Conservation (phyloP, 2,888 invertebrate genomes). For the Drosophila kanekoi region DNA sequence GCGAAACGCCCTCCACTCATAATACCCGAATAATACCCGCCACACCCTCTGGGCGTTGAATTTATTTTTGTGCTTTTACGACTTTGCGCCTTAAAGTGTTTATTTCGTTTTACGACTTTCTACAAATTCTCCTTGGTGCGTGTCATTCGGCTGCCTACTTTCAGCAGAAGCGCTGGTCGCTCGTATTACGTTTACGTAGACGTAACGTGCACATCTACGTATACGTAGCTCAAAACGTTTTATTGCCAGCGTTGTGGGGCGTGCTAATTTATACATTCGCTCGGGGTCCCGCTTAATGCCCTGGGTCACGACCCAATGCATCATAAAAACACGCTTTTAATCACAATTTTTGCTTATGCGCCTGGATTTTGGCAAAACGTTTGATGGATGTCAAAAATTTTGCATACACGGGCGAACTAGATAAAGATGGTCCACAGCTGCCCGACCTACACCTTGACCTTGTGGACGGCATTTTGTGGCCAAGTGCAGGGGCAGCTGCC, state of each 20-base stretch:
- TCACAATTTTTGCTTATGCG: slow-evolving; percentile 62
- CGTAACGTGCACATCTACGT: slow-evolving; percentile 8
- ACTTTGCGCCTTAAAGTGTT: slow-evolving; percentile 77
- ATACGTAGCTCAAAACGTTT: slow-evolving; percentile 65
- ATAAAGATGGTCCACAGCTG: slow-evolving; percentile 10
- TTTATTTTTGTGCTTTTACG: slow-evolving; percentile 70
- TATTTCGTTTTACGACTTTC: slow-evolving; percentile 75
- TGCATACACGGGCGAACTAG: slow-evolving; percentile 40
- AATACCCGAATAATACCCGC: not conserved
- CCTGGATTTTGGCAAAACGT: slow-evolving; percentile 38
- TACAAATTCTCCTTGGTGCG: slow-evolving; percentile 68
- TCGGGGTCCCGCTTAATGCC: slow-evolving; percentile 49
- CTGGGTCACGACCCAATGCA: slow-evolving; percentile 63
- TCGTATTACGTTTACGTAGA: slow-evolving; percentile 26
- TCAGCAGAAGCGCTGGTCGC: slow-evolving; percentile 14
- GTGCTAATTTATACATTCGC: slow-evolving; percentile 70
- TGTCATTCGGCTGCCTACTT: slow-evolving; percentile 67
- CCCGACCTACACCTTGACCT: slow-evolving; percentile 23
- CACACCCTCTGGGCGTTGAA: slow-evolving; percentile 25
- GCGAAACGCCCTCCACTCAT: slow-evolving; percentile 12
- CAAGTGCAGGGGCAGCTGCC: slow-evolving; percentile 13
- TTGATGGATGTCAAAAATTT: slow-evolving; percentile 36
- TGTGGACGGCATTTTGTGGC: not conserved
- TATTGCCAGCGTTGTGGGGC: slow-evolving; percentile 59
- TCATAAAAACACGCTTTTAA: slow-evolving; percentile 76